A percentile compares a stretch with the other conserved stretches of the same genome.
Conservation (phyloP, 2,888 invertebrate species). For the Monoplex corrugatus region DNA sequence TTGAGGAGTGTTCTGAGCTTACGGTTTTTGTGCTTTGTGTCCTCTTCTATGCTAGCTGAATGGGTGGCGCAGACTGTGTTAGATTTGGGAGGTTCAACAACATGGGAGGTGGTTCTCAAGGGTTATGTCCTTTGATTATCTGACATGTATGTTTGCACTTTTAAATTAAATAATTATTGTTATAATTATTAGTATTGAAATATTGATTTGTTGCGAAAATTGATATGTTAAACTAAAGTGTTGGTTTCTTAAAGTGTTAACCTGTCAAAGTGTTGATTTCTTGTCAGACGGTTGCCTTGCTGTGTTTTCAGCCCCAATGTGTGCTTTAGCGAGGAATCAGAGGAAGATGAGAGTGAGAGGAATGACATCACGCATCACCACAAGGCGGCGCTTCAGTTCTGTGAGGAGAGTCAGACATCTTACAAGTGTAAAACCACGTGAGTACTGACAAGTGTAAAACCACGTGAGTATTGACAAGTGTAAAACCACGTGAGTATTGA, state of each 20-base stretch:
- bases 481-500: no score
- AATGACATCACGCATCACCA: constrained; percentile 54
- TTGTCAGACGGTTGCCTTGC: no score
- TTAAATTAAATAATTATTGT: background rate
- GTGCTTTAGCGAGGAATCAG: constrained; percentile 56
- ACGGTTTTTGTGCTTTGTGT: no score
- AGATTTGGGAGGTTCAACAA: no score
- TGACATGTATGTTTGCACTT: background rate
- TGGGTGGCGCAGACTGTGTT: no score
- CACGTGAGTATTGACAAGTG: no score
- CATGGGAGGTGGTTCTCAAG: no score
- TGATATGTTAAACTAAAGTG: background rate
- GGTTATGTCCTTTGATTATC: background rate
- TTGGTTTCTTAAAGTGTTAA: background rate
- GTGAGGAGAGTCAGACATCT: constrained; percentile 70
- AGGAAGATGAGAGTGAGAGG: constrained; percentile 47
- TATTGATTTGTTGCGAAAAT: background rate
- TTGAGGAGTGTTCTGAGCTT: no score
- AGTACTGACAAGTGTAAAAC: no score
- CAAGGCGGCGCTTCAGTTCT: constrained; percentile 60
- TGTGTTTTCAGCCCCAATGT: constrained; percentile 63
- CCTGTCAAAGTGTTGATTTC: background rate
- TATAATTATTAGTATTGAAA: background rate
- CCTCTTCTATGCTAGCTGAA: no score
- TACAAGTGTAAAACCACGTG: constrained; percentile 72